Conservation (phyloP, 2,888 invertebrate genomes). For the Globia sparganii region DNA sequence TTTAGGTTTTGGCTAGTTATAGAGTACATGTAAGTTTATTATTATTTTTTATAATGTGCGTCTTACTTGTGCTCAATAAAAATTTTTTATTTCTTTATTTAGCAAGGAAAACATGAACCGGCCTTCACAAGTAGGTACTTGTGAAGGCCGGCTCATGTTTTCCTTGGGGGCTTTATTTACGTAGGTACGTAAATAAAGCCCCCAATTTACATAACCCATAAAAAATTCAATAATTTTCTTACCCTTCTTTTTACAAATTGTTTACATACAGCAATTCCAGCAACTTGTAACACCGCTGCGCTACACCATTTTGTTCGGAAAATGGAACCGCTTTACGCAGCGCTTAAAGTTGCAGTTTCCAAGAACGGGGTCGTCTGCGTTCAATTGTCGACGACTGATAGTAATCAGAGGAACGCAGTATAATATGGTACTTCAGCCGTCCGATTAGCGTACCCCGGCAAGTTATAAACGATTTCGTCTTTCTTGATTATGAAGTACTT, state of each 20-base stretch:
- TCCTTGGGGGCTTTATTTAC: too few species aligned
- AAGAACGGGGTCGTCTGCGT: constrained; percentile 36
- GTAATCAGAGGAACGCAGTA: constrained; percentile 64
- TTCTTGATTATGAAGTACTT: not conserved
- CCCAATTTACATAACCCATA: constrained; percentile 4
- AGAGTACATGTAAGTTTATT: too few species aligned
- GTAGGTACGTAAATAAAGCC: not conserved
- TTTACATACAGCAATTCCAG: constrained; percentile 35
- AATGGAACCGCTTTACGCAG: constrained; percentile 32
- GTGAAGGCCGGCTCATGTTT: too few species aligned
- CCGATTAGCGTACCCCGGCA: constrained; percentile 55
- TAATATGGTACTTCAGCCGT: constrained; percentile 48
- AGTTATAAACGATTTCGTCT: constrained; percentile 21
- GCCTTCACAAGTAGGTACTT: not conserved
- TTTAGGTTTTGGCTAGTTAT: too few species aligned
- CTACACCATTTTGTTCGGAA: constrained; percentile 23
- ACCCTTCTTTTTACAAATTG: constrained; percentile 13
- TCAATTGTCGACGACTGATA: constrained; percentile 54
- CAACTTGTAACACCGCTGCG: constrained; percentile 23
- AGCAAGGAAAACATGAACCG: too few species aligned
- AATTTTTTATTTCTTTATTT: too few species aligned
- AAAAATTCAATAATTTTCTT: constrained; percentile 6
- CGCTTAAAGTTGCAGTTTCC: constrained; percentile 64
- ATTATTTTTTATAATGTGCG: too few species aligned
- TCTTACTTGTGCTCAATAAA: too few species aligned